A percentile compares a stretch with the other conserved stretches of the same genome.
These are phyloP conservation scores for Bubo bubo DNA, from an alignment of 2,113 vertebrate species.

Conservation along the genomic window DNA sequence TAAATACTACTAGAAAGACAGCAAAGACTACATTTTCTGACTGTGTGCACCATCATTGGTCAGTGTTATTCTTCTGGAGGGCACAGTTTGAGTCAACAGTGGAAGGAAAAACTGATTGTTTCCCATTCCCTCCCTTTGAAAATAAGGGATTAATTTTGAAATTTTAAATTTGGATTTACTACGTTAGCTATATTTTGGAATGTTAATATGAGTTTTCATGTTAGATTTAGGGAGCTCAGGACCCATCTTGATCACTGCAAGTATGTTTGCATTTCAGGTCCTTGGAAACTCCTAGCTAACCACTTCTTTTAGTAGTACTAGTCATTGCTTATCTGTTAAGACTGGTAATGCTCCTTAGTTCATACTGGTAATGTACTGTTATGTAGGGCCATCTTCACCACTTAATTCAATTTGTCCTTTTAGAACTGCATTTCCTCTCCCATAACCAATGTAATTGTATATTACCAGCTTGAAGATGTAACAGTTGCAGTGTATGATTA, in stretches of 20 bases:
- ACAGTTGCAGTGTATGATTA: neutral
- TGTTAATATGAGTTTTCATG: neutral
- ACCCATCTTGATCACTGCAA: neutral
- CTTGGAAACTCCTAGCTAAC: neutral
- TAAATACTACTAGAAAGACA: neutral
- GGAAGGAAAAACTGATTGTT: neutral
- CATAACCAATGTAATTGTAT: neutral
- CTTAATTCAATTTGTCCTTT: neutral
- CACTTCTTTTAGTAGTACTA: neutral
- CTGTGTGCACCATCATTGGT: neutral
- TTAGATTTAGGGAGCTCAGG: neutral
- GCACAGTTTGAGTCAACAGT: neutral
- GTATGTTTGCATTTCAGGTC: neutral
- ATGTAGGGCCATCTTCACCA: neutral
- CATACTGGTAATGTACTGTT: neutral
- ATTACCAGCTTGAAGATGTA: neutral
- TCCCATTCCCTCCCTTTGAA: neutral
- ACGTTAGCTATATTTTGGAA: neutral
- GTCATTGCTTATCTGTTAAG: neutral
- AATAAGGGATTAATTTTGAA: neutral
- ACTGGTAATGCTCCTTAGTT: neutral
- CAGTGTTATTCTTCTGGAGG: neutral
- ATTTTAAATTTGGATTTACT: neutral
- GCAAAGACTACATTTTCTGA: neutral
- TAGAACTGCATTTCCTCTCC: neutral